These are phyloP conservation scores for Cygnus olor DNA, from an alignment of 2,797 vertebrate genomes.

Conservation along the genomic window DNA sequence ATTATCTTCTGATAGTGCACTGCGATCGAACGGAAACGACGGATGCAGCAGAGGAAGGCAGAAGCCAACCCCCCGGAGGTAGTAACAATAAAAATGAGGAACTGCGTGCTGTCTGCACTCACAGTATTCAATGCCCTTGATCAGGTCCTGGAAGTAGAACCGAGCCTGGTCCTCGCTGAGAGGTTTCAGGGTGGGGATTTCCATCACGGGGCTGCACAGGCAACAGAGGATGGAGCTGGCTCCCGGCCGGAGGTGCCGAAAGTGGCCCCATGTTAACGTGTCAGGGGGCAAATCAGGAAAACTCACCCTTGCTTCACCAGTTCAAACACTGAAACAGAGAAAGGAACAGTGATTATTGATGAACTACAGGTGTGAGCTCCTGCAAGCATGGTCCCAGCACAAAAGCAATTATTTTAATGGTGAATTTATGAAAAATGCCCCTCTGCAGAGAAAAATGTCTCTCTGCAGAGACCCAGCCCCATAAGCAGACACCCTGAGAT, in stretches of 20 bases:
- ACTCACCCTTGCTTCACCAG: constrained; percentile 98
- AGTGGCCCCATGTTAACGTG: neutral
- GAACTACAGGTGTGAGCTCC: neutral
- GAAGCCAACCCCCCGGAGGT: neutral
- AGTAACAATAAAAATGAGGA: neutral
- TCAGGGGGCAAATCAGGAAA: neutral
- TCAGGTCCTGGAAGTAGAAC: constrained; percentile 97
- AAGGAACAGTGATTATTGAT: constrained; percentile 29
- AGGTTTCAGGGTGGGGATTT: constrained; percentile 92
- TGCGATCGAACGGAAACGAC: constrained; percentile 50
- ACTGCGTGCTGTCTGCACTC: constrained; percentile 63
- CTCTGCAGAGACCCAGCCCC: neutral
- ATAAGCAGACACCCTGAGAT: neutral
- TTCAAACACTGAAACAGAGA: constrained; percentile 90
- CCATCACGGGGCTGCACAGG: constrained; percentile 90
- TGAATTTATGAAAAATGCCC: neutral
- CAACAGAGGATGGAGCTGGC: accelerated
- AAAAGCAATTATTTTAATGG: neutral
- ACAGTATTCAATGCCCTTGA: constrained; percentile 98
- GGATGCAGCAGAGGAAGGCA: neutral
- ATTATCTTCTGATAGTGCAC: constrained; percentile 99
- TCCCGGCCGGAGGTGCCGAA: neutral
- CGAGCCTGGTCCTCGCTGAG: constrained; percentile 94
- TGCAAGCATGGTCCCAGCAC: neutral
- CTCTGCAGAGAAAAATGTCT: neutral